Evolutionary conservation across 2,797 vertebrate genomes (phyloP).

Genomic region (Microctenopoma lineatum): DNA sequence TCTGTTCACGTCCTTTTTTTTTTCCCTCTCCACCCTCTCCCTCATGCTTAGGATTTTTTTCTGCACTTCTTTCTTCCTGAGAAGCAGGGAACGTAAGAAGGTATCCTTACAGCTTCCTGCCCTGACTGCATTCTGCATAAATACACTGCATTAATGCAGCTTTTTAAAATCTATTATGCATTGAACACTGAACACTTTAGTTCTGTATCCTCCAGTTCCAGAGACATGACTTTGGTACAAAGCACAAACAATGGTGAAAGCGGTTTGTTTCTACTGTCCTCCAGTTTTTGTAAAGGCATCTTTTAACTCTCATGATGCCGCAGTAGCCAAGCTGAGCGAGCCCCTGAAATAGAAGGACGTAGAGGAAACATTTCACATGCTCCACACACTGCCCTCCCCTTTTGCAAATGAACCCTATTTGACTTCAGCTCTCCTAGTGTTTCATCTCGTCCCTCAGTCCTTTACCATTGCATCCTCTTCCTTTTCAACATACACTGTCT

Average conservation of each 20-base stretch:
- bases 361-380: slow-evolving; percentile 31
- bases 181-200: neutral
- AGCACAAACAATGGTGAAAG: neutral
- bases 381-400: slow-evolving; percentile 3
- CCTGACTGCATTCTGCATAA: slow-evolving; percentile 29
- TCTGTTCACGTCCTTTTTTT: slow-evolving; percentile 10
- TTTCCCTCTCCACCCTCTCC: neutral
- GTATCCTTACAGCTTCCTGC: slow-evolving; percentile 18
- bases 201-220: slow-evolving; percentile 9
- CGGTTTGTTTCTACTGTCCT: neutral
- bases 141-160: slow-evolving; percentile 27
- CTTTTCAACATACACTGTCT: slow-evolving; percentile 37
- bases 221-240: slow-evolving; percentile 5
- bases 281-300: slow-evolving; percentile 8
- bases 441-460: slow-evolving; percentile 31
- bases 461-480: neutral
- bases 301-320: slow-evolving; percentile 1
- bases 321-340: slow-evolving; percentile 23
- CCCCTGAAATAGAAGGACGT: slow-evolving; percentile 17
- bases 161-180: slow-evolving; percentile 3
- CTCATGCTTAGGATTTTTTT: slow-evolving; percentile 21
- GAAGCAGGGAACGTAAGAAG: slow-evolving; percentile 17
- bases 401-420: slow-evolving; percentile 54
- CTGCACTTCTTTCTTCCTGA: slow-evolving; percentile 7
- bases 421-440: slow-evolving; percentile 42